Evolutionary conservation across 2,113 vertebrate species (phyloP).

Genomic region (Manacus vitellinus): DNA sequence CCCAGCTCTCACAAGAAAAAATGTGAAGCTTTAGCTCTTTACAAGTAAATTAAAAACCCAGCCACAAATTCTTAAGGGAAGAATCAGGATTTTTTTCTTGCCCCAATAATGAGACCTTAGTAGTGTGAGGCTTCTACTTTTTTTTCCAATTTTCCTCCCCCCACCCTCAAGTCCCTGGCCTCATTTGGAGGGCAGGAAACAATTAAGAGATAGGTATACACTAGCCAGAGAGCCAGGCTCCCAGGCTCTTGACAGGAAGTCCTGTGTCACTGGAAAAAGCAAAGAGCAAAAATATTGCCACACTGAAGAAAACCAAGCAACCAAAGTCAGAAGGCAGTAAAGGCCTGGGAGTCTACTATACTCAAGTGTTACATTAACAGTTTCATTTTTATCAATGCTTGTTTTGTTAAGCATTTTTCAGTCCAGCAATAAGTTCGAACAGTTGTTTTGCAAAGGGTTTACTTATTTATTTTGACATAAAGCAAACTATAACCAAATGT

Average conservation of each 20-base stretch:
- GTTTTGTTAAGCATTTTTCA: neutral
- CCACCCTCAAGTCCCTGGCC: neutral
- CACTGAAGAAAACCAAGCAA: neutral
- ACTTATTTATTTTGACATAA: neutral
- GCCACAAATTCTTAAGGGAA: neutral
- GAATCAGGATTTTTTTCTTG: neutral
- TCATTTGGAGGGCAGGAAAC: slow-evolving; percentile 28
- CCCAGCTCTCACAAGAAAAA: neutral
- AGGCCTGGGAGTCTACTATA: neutral
- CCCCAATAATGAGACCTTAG: neutral
- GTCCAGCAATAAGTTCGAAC: neutral
- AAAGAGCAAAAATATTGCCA: neutral
- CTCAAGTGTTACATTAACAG: neutral
- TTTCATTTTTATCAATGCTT: neutral
- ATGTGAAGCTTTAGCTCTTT: neutral
- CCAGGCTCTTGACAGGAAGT: slow-evolving; percentile 13
- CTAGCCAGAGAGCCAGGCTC: neutral
- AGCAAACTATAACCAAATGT: neutral
- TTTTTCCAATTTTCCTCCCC: neutral
- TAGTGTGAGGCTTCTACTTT: neutral
- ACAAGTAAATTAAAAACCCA: neutral
- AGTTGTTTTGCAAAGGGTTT: neutral
- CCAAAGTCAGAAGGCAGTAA: neutral
- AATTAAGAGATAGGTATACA: slow-evolving; percentile 29
- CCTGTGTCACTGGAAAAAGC: neutral